Base-by-base conservation (phyloP, 2,888 invertebrate species). In the Erannis defoliaria region DNA sequence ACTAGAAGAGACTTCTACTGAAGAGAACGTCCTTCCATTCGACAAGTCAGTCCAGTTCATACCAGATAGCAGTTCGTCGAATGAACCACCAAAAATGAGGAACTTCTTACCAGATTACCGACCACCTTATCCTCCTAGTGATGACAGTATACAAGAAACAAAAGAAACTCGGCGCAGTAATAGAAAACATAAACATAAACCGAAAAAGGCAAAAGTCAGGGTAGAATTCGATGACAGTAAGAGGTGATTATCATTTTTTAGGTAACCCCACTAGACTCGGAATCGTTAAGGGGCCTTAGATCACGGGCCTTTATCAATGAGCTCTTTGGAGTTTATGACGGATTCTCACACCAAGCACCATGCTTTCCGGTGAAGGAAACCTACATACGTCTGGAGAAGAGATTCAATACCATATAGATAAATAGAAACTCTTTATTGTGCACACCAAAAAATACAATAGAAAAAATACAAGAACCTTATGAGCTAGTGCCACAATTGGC, bases 161-260 rank as follows among this genome's bases (percentile, higher is more conserved):
- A 16, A n/a, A 9, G 12, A 21, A 14, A 12, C 10, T 37, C 38
- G 19, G 2, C 26, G 26, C 42, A 48, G 18, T 1, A 12, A 14
- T 14, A 46, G 40, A 18, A 70, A 64, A 29, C 33, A 56, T 40
- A 67, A 63, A 23, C 40, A 38, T 37, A 64, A 64, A 33, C 35
- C 56, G 5, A 38, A 55, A 45, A 46, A 65, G 18, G 68, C 74
- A 12, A 69, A 71, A 61, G 64, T 68, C 8, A 71, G 61, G 60
- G 62, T 70, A 58, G 49, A 55, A 14, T 26, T 71, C 14, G 69
- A 70, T n/a, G 70, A 74, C 18, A 12, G 18, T 21, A 45, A 55
- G 33, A 55, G 50, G 62, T 64, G 4, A 12, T 10, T 33, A 12
- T 12, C 12, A n/a, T n/a, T n/a, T n/a, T n/a, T n/a, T n/a, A n/a